Evolutionary conservation across 53 echinoderm and acorn worm genomes (phyloP), one percentile per base, ranked within the genome.

Genomic region (Temnopleurus reevesii): DNA sequence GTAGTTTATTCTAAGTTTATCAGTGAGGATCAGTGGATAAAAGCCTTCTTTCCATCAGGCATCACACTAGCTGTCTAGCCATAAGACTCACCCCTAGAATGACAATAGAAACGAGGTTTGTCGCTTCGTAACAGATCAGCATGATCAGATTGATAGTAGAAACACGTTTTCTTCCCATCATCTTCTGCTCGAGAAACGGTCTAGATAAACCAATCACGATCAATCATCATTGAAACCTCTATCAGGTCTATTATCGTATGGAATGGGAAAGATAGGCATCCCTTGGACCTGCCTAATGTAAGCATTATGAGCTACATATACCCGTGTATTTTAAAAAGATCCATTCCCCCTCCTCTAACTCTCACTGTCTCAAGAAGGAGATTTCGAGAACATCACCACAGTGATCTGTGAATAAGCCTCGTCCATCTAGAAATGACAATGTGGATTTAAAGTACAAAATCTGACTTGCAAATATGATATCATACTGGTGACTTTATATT

Each of bases 391-490:
- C n/a, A 71, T 71, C n/a, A 23, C 38, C 41, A n/a, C 21, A 10
- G 19, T 71, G 41, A 41, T 38, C 38, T 9, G n/a, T 8, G 71
- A 41, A 71, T 71, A 8, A 71, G 36, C 43, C 41, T 21, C 23
- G 4, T 41, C 43, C 23, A 43, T 21, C 71, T 71, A 41, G 5
- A 41, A 71, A n/a, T 71, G 71, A 41, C 38, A 71, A 71, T 23
- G 41, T 12, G 41, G 71, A 36, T 71, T 71, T 38, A 71, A 38
- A 41, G n/a, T 36, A 71, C 43, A 41, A 17, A 80, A 61, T 86
- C 60, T 86, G 86, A 86, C 46, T 86, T 86, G 86, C 63, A 86
- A 60, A 86, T 86, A 17, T 13, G 60, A 86, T 45, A 45, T 86
- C 59, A 46, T 45, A 19, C 26, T 27, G n/a, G n/a, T n/a, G n/a